These are phyloP conservation scores for Erythrocercus mccallii DNA, from an alignment of 2,113 vertebrate species.

Conservation along the genomic window DNA sequence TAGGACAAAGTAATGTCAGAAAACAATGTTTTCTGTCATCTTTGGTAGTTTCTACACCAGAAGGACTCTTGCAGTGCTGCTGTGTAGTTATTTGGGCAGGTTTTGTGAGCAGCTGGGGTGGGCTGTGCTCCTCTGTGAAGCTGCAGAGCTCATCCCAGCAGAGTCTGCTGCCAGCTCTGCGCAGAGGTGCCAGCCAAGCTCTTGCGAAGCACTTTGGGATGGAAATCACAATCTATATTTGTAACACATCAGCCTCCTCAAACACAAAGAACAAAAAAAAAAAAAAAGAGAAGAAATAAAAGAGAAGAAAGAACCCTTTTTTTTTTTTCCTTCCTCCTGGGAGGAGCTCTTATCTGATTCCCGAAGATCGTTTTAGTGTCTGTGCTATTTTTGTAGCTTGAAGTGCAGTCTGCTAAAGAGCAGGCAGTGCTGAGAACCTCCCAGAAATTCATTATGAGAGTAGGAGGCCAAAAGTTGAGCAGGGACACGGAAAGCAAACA, in stretches of 20 bases:
- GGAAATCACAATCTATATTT: slow-evolving; percentile 32
- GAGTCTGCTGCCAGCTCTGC: neutral
- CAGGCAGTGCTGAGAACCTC: slow-evolving; percentile 21
- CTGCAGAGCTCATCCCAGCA: neutral
- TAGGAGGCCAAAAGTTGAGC: slow-evolving; percentile 38
- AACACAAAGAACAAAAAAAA: neutral
- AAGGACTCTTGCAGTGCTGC: neutral
- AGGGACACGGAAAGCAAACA: neutral
- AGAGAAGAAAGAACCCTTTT: slow-evolving; percentile 27
- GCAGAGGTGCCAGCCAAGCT: neutral
- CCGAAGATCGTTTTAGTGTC: slow-evolving; percentile 5
- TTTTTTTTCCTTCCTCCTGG: slow-evolving; percentile 51
- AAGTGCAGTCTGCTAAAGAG: slow-evolving; percentile 10
- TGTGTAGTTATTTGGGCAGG: neutral
- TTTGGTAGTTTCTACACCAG: neutral
- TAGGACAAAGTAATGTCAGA: neutral
- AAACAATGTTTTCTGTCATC: neutral
- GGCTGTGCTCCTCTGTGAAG: neutral
- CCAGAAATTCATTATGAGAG: neutral
- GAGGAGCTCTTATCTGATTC: slow-evolving; percentile 60
- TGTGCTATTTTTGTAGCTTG: slow-evolving; percentile 61
- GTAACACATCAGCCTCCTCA: neutral
- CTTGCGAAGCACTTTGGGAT: neutral
- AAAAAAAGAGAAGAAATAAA: slow-evolving; percentile 2
- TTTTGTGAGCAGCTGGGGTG: neutral